A percentile compares a stretch with the other conserved stretches of the same genome.
These are phyloP conservation scores for Gymnoscelis rufifasciata DNA, from an alignment of 2,888 invertebrate genomes.

Conservation along the genomic window DNA sequence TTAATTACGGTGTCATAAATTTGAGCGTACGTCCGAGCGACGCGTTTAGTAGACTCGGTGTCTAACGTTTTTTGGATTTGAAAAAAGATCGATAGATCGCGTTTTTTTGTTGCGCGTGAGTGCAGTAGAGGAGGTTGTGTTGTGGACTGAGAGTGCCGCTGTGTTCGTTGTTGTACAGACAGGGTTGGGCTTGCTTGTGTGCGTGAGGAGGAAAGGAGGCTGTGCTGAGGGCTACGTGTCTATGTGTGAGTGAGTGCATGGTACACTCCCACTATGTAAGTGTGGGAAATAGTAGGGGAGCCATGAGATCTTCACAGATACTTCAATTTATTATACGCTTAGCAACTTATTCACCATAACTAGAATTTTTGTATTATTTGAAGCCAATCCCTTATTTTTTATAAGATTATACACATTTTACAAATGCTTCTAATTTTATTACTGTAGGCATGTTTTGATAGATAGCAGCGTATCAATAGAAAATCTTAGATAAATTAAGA, in stretches of 20 bases:
- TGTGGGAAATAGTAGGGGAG: conserved; percentile 50
- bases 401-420: too few species aligned
- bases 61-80: conserved; percentile 66
- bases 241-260: conserved; percentile 68
- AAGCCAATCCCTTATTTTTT: too few species aligned
- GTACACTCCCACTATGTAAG: conserved; percentile 65
- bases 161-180: conserved; percentile 63
- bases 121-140: conserved; percentile 77
- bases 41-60: conserved; percentile 69
- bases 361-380: too few species aligned
- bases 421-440: too few species aligned
- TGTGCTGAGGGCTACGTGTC: conserved; percentile 51
- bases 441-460: too few species aligned
- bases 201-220: conserved; percentile 58
- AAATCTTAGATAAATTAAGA: too few species aligned
- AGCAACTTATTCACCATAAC: too few species aligned
- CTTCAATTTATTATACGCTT: too few species aligned
- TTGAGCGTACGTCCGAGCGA: conserved; percentile 56
- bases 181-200: conserved; percentile 53
- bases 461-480: too few species aligned
- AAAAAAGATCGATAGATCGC: conserved; percentile 78
- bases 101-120: conserved; percentile 78
- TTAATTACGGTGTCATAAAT: conserved; percentile 73
- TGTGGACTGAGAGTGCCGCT: conserved; percentile 71
- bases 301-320: too few species aligned